phyloP scores from a whole-genome alignment of 2,113 vertebrate genomes.

The Quiscalus mexicanus region DNA sequence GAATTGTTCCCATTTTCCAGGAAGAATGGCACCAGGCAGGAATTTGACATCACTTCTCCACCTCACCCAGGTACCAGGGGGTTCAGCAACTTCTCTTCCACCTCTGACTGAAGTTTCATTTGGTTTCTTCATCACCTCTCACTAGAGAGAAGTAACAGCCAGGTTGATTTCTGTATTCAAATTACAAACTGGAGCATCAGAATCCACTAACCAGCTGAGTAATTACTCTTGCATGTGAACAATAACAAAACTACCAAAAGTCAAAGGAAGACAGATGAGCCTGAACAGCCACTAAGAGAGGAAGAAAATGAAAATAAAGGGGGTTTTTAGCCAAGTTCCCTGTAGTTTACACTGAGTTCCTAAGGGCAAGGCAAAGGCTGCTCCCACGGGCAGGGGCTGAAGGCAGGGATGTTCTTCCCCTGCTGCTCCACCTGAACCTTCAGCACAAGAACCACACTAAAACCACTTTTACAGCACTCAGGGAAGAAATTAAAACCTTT shows the following conservation, averaged over 20 bases:
- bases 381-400: not conserved
- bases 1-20: not conserved
- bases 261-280: not conserved
- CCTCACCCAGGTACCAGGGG: not conserved
- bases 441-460: not conserved
- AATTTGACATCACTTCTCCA: not conserved
- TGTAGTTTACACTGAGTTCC: not conserved
- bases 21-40: not conserved
- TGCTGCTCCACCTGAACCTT: not conserved
- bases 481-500: not conserved
- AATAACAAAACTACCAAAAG: not conserved
- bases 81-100: not conserved
- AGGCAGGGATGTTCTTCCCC: not conserved
- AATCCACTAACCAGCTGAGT: not conserved
- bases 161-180: not conserved
- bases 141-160: not conserved
- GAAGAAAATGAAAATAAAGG: accelerated
- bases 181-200: not conserved
- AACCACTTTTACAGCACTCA: not conserved
- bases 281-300: accelerated
- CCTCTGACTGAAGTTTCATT: not conserved
- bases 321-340: not conserved
- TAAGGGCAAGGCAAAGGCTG: not conserved
- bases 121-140: not conserved
- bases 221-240: not conserved